A percentile compares a stretch with the other conserved stretches of the same genome.
These are phyloP conservation scores for Charanyca ferruginea DNA, from an alignment of 2,888 invertebrate genomes.

Conservation along the genomic window DNA sequence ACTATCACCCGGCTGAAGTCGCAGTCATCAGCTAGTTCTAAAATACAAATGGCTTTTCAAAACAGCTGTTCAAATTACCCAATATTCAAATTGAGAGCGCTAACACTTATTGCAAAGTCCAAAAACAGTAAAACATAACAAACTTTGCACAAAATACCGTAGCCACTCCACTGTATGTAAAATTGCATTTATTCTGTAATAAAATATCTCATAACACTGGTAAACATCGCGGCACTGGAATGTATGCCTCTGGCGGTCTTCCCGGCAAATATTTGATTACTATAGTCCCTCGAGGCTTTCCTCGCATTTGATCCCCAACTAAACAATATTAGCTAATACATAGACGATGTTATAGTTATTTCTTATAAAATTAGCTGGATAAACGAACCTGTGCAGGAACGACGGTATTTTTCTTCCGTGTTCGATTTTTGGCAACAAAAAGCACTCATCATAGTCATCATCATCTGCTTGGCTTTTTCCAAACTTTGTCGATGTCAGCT, in stretches of 20 bases:
- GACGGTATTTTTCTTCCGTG: background rate
- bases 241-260: constrained; percentile 63
- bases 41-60: too few relatives aligned
- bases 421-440: background rate
- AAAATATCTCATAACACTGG: constrained; percentile 58
- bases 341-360: constrained; percentile 54
- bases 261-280: constrained; percentile 72
- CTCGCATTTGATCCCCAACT: constrained; percentile 59
- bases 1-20: too few relatives aligned
- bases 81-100: too few relatives aligned
- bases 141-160: background rate
- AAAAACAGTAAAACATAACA: constrained; percentile 1
- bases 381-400: constrained; percentile 14
- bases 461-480: too few relatives aligned
- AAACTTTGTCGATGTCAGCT: too few relatives aligned
- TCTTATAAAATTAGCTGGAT: constrained; percentile 45
- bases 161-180: constrained; percentile 31
- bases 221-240: constrained; percentile 50
- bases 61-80: too few relatives aligned
- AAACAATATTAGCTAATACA: constrained; percentile 67
- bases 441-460: too few relatives aligned
- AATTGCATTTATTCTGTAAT: constrained; percentile 63
- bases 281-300: constrained; percentile 49
- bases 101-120: too few relatives aligned
- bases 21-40: too few relatives aligned